Evolutionary conservation across 23 tunicate species (phyloP).

Genomic region (Styela clava): DNA sequence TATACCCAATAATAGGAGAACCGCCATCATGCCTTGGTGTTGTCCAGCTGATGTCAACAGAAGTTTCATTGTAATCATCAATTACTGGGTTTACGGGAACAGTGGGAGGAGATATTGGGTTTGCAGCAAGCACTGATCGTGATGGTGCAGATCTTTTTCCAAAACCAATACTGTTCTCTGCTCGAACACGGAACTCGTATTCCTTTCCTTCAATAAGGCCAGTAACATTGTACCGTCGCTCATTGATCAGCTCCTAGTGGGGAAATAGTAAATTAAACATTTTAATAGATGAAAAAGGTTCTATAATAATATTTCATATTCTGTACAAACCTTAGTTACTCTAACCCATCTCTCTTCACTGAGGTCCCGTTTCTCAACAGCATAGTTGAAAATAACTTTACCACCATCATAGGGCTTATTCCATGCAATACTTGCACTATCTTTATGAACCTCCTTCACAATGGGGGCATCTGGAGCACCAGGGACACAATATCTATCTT

Average conservation of each 20-base stretch:
- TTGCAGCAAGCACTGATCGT: conserved; percentile 54
- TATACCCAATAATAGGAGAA: conserved; percentile 70
- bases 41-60: conserved; percentile 69
- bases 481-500: conserved; percentile 87
- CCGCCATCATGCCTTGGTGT: conserved; percentile 82
- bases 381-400: conserved; percentile 86
- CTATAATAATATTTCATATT: background rate
- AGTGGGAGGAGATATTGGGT: conserved; percentile 64
- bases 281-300: background rate
- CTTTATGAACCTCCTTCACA: conserved; percentile 78
- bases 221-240: conserved; percentile 62
- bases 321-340: conserved; percentile 48
- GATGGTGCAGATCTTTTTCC: conserved; percentile 63
- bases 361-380: conserved; percentile 82
- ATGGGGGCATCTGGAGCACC: conserved; percentile 80
- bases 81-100: conserved; percentile 64
- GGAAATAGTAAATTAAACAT: background rate
- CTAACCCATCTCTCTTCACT: conserved; percentile 85
- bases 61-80: conserved; percentile 46
- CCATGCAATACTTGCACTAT: conserved; percentile 77
- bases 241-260: conserved; percentile 68
- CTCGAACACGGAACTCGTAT: conserved; percentile 90
- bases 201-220: conserved; percentile 78
- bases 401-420: conserved; percentile 89
- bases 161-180: conserved; percentile 87